These are phyloP conservation scores for Eumaeus atala DNA, from an alignment of 1,140 invertebrate species.

Conservation along the genomic window DNA sequence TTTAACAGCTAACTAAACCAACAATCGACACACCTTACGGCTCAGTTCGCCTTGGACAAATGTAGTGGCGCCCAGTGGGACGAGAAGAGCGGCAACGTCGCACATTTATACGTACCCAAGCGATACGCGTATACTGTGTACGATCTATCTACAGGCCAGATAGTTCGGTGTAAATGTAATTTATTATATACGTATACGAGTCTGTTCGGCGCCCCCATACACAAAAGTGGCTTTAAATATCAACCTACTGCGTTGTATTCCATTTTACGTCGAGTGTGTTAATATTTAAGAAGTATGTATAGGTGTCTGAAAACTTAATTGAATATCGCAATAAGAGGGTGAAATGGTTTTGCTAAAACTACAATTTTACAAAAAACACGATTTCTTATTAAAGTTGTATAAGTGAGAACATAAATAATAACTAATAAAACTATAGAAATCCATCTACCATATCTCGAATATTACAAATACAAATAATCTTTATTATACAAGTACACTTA, in stretches of 20 bases:
- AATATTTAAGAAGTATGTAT: too few relatives aligned
- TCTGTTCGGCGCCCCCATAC: constrained; percentile 1
- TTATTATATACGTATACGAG: constrained; percentile 1
- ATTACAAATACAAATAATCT: too few relatives aligned
- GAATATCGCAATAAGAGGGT: too few relatives aligned
- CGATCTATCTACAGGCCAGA: constrained; percentile 4
- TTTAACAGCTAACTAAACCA: constrained; percentile 25
- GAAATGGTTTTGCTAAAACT: too few relatives aligned
- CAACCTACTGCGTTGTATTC: constrained; percentile 1
- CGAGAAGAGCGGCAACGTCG: constrained; percentile 57
- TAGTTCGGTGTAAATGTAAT: constrained; percentile 8
- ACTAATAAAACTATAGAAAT: too few relatives aligned
- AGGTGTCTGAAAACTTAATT: too few relatives aligned
- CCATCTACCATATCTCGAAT: too few relatives aligned
- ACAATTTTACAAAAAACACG: too few relatives aligned
- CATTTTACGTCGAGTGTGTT: background rate
- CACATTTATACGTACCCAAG: constrained; percentile 42
- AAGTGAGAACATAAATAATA: too few relatives aligned
- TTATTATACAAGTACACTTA: too few relatives aligned
- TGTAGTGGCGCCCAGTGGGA: constrained; percentile 43
- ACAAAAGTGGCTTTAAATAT: background rate
- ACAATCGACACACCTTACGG: constrained; percentile 38
- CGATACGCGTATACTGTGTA: constrained; percentile 15
- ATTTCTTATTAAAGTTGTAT: too few relatives aligned
- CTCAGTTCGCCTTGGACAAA: constrained; percentile 44